Percentiles rank a stretch among this genome's conserved stretches.
Conservation (phyloP, 2,113 vertebrate genomes). For the cat (Felis catus) region DNA sequence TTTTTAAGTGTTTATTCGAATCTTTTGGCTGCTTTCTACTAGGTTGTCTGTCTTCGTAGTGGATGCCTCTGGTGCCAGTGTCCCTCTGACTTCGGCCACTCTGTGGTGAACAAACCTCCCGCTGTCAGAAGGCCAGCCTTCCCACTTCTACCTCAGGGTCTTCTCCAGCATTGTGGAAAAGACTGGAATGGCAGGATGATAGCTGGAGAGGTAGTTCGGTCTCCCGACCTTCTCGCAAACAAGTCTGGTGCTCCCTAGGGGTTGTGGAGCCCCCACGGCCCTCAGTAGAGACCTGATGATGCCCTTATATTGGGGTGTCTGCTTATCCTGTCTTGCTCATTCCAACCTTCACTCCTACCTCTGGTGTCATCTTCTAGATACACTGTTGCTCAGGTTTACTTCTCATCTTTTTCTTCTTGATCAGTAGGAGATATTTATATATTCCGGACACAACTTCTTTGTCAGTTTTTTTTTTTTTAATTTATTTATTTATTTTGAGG, state of each 20-base stretch:
- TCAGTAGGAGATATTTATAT: neutral
- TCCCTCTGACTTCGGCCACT: neutral
- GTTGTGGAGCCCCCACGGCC: neutral
- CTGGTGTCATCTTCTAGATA: neutral
- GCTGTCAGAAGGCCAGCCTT: neutral
- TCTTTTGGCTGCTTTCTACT: neutral
- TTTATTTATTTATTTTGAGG: no score
- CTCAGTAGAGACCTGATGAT: neutral
- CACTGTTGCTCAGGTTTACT: neutral
- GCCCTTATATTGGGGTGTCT: neutral
- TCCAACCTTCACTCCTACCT: neutral
- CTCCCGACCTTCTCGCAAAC: neutral
- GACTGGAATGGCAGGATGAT: neutral
- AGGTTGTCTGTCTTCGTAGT: no score
- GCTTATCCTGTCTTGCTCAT: no score
- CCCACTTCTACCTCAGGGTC: neutral
- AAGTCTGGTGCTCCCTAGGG: neutral
- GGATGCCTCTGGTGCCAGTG: neutral
- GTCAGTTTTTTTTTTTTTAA: neutral
- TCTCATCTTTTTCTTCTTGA: neutral
- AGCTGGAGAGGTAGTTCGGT: neutral
- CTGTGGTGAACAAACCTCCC: no score
- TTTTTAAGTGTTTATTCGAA: neutral
- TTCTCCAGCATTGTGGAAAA: neutral
- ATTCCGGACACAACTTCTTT: neutral